These are phyloP conservation scores for Calameuta filiformis DNA, from an alignment of 2,888 invertebrate species.

Conservation along the genomic window DNA sequence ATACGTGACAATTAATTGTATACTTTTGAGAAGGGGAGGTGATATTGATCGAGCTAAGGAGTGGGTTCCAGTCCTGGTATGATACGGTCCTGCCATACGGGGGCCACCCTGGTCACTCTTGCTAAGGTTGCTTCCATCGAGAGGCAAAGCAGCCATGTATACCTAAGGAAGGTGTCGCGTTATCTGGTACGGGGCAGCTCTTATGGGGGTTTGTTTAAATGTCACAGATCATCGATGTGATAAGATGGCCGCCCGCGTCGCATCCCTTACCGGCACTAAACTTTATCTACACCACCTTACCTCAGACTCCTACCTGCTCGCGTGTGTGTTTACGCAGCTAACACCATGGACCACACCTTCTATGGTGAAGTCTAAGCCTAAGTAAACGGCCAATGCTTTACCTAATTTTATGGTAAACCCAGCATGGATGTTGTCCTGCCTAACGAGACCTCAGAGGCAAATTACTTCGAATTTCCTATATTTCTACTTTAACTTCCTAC, in stretches of 20 bases:
- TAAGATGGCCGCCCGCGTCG: constrained; percentile 47
- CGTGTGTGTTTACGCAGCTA: constrained; percentile 43
- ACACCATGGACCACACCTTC: constrained; percentile 47
- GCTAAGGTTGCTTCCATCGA: constrained; percentile 1
- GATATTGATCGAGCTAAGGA: not conserved
- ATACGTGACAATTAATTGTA: not conserved
- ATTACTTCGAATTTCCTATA: not conserved
- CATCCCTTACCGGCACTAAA: constrained; percentile 47
- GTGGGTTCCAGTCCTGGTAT: not conserved
- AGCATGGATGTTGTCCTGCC: not conserved
- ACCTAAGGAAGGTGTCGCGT: constrained; percentile 36
- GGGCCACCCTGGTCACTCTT: not conserved
- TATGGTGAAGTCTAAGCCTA: not conserved
- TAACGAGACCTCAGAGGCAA: not conserved
- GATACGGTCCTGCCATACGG: not conserved
- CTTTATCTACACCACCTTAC: constrained; percentile 34
- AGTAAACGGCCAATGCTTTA: constrained; percentile 41
- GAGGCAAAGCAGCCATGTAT: constrained; percentile 35
- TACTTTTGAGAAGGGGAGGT: not conserved
- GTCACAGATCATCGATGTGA: constrained; percentile 54
- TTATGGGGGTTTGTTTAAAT: constrained; percentile 44
- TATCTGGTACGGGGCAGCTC: constrained; percentile 40
- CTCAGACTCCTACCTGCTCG: constrained; percentile 16
- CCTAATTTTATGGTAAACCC: constrained; percentile 34
- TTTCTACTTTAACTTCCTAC: not conserved